These are phyloP conservation scores for Alcis repandata DNA, from an alignment of 2,888 invertebrate species.

Conservation along the genomic window DNA sequence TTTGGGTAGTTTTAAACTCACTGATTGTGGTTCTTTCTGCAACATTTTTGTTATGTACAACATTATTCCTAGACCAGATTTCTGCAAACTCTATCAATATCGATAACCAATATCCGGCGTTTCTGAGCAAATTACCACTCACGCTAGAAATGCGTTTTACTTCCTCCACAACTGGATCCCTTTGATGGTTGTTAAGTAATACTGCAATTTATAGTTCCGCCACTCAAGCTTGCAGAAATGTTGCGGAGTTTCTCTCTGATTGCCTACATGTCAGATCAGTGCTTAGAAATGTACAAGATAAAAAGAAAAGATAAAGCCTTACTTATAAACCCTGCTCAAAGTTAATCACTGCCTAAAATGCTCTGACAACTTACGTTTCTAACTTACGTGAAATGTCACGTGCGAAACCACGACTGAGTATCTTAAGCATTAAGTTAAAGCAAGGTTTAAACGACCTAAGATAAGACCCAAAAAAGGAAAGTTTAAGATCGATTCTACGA, in stretches of 20 bases:
- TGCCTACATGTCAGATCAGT: not conserved
- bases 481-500: too few relatives aligned
- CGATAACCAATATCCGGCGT: slow-evolving; percentile 58
- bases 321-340: too few relatives aligned
- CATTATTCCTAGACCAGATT: slow-evolving; percentile 1
- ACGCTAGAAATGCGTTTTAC: slow-evolving; percentile 56
- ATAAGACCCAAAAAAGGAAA: too few relatives aligned
- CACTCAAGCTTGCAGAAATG: slow-evolving; percentile 10
- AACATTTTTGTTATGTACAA: slow-evolving; percentile 1
- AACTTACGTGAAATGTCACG: too few relatives aligned
- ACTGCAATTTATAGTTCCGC: slow-evolving; percentile 51
- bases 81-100: slow-evolving; percentile 38
- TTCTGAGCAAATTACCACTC: slow-evolving; percentile 53
- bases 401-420: too few relatives aligned
- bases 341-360: too few relatives aligned
- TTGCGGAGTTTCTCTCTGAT: slow-evolving; percentile 15
- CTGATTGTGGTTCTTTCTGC: not conserved
- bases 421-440: too few relatives aligned
- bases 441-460: too few relatives aligned
- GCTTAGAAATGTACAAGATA: too few relatives aligned
- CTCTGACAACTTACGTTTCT: too few relatives aligned
- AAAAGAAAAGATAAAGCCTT: not conserved
- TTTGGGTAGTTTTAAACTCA: too few relatives aligned
- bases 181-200: slow-evolving; percentile 56
- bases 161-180: slow-evolving; percentile 55